Base-by-base conservation (phyloP, 2,797 vertebrate species). In the Streptopelia turtur region DNA sequence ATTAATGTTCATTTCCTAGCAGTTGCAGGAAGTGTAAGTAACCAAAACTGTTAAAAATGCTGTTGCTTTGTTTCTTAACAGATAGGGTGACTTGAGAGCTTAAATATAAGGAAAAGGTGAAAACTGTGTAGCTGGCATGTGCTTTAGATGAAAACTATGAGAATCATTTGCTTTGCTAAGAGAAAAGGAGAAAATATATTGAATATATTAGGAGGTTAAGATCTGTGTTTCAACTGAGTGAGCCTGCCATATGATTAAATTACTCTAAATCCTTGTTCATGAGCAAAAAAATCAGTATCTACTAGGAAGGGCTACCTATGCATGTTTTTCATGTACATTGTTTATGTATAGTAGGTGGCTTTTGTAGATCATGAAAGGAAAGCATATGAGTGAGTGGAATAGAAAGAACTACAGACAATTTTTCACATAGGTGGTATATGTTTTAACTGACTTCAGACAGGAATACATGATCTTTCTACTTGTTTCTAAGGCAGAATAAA, bases 1-100 rank as follows among this genome's bases (percentile, higher is more conserved):
- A 47, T 77, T 92, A 82, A 74, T 57, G 56, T 53, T 93, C 66
- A 74, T 64, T 96, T 83, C 88, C 70, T 95, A 89, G 53, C 64
- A 77, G 22, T 4, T 84, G 60, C 47, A 70, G 31, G 59, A 93
- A 71, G 18, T 41, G 16, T 72, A 89, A 89, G 49, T 61, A 88
- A 84, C 72, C 63, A 87, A 88, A 94, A 84, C 43, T 33, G 16
- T 82, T 92, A 45, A 90, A 94, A 92, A 82, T 37, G 24, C 39
- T 53, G 13, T 80, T 85, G 52, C 56, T 89, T 88, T 93, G n/a
- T 89, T 93, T 95, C 64, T 68, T 57, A 64, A 49, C 11, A 53
- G 52, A 50, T 10, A 63, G 35, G 33, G 11, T 56, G 69, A 79
- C 8, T 52, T 93, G 52, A 69, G 41, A 89, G 6, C 45, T 78